Evolutionary conservation across 2,797 vertebrate species (phyloP).

Genomic region (Coilia nasus): DNA sequence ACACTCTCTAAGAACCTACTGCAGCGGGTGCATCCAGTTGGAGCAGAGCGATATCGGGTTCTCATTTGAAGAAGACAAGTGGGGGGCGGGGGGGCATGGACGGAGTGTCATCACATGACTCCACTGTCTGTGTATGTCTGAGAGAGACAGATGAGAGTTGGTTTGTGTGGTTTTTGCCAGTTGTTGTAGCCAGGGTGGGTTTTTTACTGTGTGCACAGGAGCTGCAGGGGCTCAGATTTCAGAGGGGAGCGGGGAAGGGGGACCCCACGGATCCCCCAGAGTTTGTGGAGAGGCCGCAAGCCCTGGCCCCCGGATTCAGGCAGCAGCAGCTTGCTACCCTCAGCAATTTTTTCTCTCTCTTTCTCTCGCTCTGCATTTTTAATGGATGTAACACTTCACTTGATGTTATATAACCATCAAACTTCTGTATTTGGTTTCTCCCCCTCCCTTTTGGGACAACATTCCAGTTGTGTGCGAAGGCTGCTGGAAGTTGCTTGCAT

Average conservation of each 20-base stretch:
- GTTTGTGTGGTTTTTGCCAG: slow-evolving; percentile 10
- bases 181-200: slow-evolving; percentile 42
- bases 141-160: neutral
- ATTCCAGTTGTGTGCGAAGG: slow-evolving; percentile 27
- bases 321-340: slow-evolving; percentile 62
- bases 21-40: neutral
- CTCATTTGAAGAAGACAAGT: neutral
- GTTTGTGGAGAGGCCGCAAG: slow-evolving; percentile 57
- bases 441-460: slow-evolving; percentile 31
- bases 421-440: slow-evolving; percentile 47
- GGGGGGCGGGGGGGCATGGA: neutral
- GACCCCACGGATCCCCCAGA: slow-evolving; percentile 55
- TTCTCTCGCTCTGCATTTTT: slow-evolving; percentile 44
- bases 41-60: neutral
- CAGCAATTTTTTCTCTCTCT: slow-evolving; percentile 66
- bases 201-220: slow-evolving; percentile 55
- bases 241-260: neutral
- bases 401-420: slow-evolving; percentile 42
- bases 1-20: neutral
- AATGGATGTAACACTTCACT: slow-evolving; percentile 72
- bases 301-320: slow-evolving; percentile 57
- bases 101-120: neutral
- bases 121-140: neutral
- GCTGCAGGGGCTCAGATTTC: slow-evolving; percentile 65
- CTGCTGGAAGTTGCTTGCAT: slow-evolving; percentile 17